phyloP scores from a whole-genome alignment of 2,113 vertebrate genomes.

The Myotis brandtii region DNA sequence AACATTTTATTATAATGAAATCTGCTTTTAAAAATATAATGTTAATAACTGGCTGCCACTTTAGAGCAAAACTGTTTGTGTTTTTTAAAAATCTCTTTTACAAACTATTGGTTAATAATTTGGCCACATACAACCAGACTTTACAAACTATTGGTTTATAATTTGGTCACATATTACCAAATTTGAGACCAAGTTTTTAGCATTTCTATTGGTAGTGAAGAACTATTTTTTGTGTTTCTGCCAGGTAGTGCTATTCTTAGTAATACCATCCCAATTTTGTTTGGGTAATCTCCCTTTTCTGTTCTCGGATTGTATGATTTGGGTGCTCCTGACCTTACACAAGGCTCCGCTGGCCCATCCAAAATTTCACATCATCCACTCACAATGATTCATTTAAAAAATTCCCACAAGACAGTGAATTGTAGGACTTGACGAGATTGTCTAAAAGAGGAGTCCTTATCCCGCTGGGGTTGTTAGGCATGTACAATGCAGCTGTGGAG shows the following conservation, averaged over 20 bases:
- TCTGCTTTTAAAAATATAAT: neutral
- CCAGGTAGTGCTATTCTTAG: neutral
- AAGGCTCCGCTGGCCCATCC: neutral
- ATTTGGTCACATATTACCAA: too few relatives aligned
- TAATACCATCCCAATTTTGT: neutral
- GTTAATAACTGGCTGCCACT: neutral
- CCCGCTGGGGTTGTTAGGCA: neutral
- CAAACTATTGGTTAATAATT: neutral
- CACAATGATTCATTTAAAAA: neutral
- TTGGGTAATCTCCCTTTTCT: neutral
- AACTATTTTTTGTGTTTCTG: neutral
- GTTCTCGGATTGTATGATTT: neutral
- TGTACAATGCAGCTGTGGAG: neutral
- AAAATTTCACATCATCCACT: neutral
- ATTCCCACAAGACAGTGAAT: neutral
- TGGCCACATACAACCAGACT: neutral
- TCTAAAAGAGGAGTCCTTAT: neutral
- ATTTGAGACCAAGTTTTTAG: neutral
- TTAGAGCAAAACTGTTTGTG: neutral
- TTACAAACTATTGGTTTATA: too few relatives aligned
- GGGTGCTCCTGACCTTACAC: neutral
- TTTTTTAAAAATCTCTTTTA: neutral
- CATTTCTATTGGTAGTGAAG: neutral
- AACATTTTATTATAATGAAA: conserved; percentile 16
- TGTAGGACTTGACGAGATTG: neutral